Evolutionary conservation across 2,113 vertebrate species (phyloP).

Genomic region (Carassius auratus): DNA sequence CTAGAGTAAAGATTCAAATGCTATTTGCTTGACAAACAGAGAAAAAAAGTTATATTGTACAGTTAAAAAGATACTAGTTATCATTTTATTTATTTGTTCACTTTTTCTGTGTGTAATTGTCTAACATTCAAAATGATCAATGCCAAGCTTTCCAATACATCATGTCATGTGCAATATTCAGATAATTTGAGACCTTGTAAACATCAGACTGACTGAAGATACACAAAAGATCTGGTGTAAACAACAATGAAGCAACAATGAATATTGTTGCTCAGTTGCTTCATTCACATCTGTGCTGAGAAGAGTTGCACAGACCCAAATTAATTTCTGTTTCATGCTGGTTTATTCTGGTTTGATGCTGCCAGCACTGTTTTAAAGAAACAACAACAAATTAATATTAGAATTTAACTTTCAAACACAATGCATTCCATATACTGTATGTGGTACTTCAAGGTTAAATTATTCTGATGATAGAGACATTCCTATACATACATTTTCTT

Average conservation of each 20-base stretch:
- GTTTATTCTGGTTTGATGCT: background rate
- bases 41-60: too few species aligned
- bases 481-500: too few species aligned
- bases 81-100: background rate
- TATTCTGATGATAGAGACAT: background rate
- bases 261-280: background rate
- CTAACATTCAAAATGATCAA: background rate
- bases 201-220: background rate
- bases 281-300: background rate
- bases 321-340: background rate
- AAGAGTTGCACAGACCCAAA: background rate
- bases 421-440: too few species aligned
- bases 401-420: background rate
- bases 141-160: background rate
- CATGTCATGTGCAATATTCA: background rate
- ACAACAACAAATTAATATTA: background rate
- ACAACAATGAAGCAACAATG: too few species aligned
- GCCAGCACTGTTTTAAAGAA: background rate
- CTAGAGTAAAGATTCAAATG: background rate
- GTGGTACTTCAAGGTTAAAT: background rate
- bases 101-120: background rate
- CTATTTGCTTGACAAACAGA: too few species aligned
- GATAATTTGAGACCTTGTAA: background rate
- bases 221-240: background rate
- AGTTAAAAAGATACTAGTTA: background rate